Evolutionary conservation across 2,888 invertebrate species (phyloP).

Genomic region (Tetragonisca angustula): DNA sequence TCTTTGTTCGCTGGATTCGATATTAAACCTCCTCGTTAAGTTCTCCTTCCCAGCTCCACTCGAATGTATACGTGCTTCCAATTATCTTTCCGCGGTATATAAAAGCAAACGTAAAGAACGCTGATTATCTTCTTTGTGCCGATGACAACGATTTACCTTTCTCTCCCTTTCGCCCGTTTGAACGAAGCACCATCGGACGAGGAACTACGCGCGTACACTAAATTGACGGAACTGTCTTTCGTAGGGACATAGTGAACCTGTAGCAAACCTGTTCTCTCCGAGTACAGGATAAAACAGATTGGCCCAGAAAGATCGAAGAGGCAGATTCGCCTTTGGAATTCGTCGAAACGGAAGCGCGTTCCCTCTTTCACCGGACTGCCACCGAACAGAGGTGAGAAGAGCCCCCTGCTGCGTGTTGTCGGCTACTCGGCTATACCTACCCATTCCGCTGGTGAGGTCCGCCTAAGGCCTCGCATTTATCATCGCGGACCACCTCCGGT

Average conservation of each 20-base stretch:
- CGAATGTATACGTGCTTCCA: not conserved
- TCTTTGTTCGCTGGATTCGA: constrained; percentile 15
- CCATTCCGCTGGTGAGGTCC: constrained; percentile 62
- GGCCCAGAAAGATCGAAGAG: not conserved
- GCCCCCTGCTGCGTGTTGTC: constrained; percentile 77
- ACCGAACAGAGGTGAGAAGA: constrained; percentile 67
- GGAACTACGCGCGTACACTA: not conserved
- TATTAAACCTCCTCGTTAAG: not conserved
- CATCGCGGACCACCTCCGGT: constrained; percentile 80
- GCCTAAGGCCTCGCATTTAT: constrained; percentile 77
- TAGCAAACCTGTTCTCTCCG: not conserved
- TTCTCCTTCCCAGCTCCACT: not conserved
- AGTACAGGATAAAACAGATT: not conserved
- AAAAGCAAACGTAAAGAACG: not conserved
- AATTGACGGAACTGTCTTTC: not conserved
- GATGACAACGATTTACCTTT: not conserved
- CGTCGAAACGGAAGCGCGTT: constrained; percentile 45
- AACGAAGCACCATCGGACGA: not conserved
- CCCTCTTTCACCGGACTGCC: constrained; percentile 41
- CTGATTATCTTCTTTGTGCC: not conserved
- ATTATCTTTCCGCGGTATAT: constrained; percentile 5
- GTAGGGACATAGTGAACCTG: not conserved
- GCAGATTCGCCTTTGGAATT: not conserved
- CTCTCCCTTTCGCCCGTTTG: not conserved
- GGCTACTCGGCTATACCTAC: constrained; percentile 79